Percentiles rank a stretch among this genome's conserved stretches.
phyloP scores from a whole-genome alignment of 2,888 invertebrate genomes.

The Xanthorhoe designata region DNA sequence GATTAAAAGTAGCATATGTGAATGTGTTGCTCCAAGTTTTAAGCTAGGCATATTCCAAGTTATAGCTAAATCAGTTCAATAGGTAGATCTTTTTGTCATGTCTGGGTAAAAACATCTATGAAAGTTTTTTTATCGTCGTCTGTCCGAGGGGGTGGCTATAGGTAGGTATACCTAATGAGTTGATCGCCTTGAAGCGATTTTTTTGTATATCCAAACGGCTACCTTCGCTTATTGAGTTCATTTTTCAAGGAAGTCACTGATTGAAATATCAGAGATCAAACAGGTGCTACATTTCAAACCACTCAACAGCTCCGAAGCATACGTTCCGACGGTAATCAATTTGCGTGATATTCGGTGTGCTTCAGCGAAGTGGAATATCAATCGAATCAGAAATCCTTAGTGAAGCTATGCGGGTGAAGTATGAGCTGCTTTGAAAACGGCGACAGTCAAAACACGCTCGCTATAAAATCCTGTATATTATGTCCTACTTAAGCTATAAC shows the following conservation, averaged over 20 bases:
- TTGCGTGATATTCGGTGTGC: slow-evolving; percentile 13
- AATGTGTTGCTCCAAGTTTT: too few species aligned
- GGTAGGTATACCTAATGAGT: too few species aligned
- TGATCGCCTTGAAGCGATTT: background rate
- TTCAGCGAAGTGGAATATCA: slow-evolving; percentile 24
- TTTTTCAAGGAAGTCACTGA: background rate
- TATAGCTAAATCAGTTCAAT: too few species aligned
- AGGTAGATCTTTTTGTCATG: too few species aligned
- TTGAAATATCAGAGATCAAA: background rate
- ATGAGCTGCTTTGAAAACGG: background rate
- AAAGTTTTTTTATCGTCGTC: too few species aligned
- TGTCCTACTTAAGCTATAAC: too few species aligned
- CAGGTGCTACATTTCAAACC: slow-evolving; percentile 9
- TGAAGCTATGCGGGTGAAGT: slow-evolving; percentile 3
- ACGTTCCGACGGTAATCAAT: slow-evolving; percentile 18
- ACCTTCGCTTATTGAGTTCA: background rate
- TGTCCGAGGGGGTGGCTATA: too few species aligned
- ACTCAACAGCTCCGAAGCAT: slow-evolving; percentile 4
- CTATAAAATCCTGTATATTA: too few species aligned
- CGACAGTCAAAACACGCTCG: background rate
- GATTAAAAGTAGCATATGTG: too few species aligned
- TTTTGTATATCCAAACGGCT: background rate
- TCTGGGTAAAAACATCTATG: too few species aligned
- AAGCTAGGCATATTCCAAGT: too few species aligned
- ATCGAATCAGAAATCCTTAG: slow-evolving; percentile 18